These are phyloP conservation scores for Rhyacichthys aspro DNA, from an alignment of 2,797 vertebrate species.

Conservation along the genomic window DNA sequence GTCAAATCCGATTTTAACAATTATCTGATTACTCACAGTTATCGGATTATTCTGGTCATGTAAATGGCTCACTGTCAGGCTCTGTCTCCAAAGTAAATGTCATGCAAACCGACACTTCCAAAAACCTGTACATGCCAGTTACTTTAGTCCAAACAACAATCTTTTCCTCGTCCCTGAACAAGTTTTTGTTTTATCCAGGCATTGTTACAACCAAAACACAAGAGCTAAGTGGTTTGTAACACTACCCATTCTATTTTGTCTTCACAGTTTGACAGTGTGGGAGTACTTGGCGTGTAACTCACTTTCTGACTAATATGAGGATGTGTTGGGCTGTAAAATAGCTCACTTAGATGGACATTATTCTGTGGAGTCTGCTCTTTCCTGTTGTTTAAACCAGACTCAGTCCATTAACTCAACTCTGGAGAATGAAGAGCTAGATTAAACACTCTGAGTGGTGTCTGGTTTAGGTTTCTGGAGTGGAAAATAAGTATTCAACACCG, in stretches of 20 bases:
- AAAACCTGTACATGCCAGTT: too few relatives aligned
- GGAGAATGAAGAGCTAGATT: constrained; percentile 7
- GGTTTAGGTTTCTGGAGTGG: constrained; percentile 7
- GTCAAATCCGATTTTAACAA: too few relatives aligned
- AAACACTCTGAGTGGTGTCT: neutral
- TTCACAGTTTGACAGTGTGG: constrained; percentile 1
- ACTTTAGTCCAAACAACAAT: too few relatives aligned
- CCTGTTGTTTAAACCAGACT: constrained; percentile 14
- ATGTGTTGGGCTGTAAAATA: constrained; percentile 2
- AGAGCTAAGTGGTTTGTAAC: constrained; percentile 6
- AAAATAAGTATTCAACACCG: constrained; percentile 1
- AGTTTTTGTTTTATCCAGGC: neutral
- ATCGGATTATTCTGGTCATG: too few relatives aligned
- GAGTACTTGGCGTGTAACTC: neutral
- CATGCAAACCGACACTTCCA: too few relatives aligned
- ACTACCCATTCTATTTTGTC: neutral
- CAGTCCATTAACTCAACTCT: constrained; percentile 13
- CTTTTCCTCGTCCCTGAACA: too few relatives aligned
- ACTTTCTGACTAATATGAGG: constrained; percentile 9
- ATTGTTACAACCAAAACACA: constrained; percentile 4
- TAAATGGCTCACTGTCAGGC: too few relatives aligned
- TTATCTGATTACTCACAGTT: too few relatives aligned
- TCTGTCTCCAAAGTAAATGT: neutral
- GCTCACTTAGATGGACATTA: neutral
- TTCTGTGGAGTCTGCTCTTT: neutral